A percentile compares a stretch with the other conserved stretches of the same genome.
These are phyloP conservation scores for Vireo griseus DNA, from an alignment of 2,797 vertebrate species.

Conservation along the genomic window DNA sequence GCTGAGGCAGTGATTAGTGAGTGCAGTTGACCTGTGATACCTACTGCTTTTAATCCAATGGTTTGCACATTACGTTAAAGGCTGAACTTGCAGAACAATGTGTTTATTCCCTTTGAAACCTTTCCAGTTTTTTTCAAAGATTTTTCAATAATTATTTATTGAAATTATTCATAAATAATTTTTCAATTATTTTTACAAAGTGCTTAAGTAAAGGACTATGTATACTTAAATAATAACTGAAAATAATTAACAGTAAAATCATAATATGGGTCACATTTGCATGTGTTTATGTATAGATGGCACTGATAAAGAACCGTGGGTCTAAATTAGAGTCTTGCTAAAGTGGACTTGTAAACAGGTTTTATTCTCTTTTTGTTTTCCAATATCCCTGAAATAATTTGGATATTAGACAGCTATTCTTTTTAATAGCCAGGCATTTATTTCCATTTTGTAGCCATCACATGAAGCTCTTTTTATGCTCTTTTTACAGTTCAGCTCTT, in stretches of 20 bases:
- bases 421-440: neutral
- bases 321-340: neutral
- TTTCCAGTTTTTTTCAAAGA: neutral
- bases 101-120: neutral
- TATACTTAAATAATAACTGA: slow-evolving; percentile 17
- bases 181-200: neutral
- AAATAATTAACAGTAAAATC: neutral
- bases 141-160: too few species aligned
- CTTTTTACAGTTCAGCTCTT: neutral
- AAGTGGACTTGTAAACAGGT: neutral
- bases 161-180: too few species aligned
- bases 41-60: slow-evolving; percentile 45
- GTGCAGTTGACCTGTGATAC: slow-evolving; percentile 35
- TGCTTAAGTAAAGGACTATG: neutral
- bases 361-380: neutral
- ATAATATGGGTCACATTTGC: neutral
- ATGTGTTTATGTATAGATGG: neutral
- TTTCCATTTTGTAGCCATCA: neutral
- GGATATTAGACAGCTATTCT: neutral
- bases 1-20: slow-evolving; percentile 64
- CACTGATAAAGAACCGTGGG: neutral
- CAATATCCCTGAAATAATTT: neutral
- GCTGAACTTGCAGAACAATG: neutral
- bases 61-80: slow-evolving; percentile 19
- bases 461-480: neutral